Conservation (phyloP, 1,140 invertebrate genomes). For the Cydia fagiglandana region DNA sequence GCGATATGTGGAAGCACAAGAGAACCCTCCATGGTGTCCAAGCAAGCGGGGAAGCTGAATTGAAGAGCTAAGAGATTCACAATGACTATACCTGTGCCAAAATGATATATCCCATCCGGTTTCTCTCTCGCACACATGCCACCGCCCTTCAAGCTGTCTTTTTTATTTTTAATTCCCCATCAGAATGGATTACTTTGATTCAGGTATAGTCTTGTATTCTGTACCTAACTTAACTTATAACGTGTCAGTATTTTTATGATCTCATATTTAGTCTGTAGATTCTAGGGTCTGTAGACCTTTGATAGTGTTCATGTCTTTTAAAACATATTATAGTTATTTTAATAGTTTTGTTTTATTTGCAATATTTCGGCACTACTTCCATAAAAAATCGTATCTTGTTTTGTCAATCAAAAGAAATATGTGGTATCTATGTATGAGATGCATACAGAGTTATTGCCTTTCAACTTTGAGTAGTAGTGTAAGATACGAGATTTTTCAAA, state of each 20-base stretch:
- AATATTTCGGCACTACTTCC: not conserved
- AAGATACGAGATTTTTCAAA: too few relatives aligned
- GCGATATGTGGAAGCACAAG: constrained; percentile 76
- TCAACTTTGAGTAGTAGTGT: too few relatives aligned
- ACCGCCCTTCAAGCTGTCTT: too few relatives aligned
- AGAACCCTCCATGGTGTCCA: constrained; percentile 65
- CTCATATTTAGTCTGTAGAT: not conserved
- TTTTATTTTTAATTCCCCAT: too few relatives aligned
- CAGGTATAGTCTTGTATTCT: not conserved
- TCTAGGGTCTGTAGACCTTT: not conserved
- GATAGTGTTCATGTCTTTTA: not conserved
- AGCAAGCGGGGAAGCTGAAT: constrained; percentile 32
- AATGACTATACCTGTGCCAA: not conserved
- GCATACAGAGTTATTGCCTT: too few relatives aligned
- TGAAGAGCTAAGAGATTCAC: constrained; percentile 32
- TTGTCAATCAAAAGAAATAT: too few relatives aligned
- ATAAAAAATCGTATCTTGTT: too few relatives aligned
- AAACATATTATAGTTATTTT: not conserved
- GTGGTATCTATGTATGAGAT: too few relatives aligned
- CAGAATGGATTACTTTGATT: too few relatives aligned
- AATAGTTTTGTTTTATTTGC: not conserved
- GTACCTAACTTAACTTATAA: not conserved
- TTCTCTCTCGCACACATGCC: too few relatives aligned
- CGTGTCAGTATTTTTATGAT: not conserved
- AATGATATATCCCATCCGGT: not conserved